Evolutionary conservation across 2,113 vertebrate species (phyloP).

Genomic region (Sapayoa aenigma): DNA sequence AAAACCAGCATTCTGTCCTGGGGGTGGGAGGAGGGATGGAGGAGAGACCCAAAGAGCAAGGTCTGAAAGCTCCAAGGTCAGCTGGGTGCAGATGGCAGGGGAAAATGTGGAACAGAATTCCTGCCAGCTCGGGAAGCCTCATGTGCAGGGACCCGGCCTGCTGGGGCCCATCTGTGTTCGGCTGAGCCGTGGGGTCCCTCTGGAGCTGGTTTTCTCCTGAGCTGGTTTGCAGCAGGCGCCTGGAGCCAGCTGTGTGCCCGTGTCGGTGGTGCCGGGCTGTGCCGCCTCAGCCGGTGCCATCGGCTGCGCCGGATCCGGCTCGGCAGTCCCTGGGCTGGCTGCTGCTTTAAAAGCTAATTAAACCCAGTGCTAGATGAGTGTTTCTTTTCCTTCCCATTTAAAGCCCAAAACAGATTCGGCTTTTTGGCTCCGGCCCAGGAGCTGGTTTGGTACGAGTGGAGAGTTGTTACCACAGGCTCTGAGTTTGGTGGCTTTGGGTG

Average conservation of each 20-base stretch:
- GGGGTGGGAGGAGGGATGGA: background rate
- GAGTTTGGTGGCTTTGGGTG: fast-evolving
- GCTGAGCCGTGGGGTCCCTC: background rate
- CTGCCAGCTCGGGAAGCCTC: background rate
- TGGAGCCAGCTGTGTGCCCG: fast-evolving
- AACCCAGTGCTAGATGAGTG: background rate
- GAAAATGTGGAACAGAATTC: background rate
- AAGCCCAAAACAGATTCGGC: background rate
- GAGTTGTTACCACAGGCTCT: fast-evolving
- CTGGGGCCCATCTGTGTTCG: background rate
- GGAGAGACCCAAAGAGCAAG: background rate
- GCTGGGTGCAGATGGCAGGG: background rate
- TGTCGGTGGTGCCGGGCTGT: background rate
- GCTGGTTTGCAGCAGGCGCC: background rate
- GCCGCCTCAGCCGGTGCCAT: background rate
- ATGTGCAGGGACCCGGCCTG: background rate
- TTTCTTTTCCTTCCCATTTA: background rate
- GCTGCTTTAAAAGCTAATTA: background rate
- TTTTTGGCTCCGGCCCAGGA: background rate
- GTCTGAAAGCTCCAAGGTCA: background rate
- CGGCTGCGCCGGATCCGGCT: fast-evolving
- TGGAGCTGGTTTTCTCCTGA: background rate
- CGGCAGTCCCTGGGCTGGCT: background rate
- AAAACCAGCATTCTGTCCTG: background rate
- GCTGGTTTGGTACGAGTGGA: background rate